These are phyloP conservation scores for Apodemia mormo DNA, from an alignment of 2,888 invertebrate species.

Conservation along the genomic window DNA sequence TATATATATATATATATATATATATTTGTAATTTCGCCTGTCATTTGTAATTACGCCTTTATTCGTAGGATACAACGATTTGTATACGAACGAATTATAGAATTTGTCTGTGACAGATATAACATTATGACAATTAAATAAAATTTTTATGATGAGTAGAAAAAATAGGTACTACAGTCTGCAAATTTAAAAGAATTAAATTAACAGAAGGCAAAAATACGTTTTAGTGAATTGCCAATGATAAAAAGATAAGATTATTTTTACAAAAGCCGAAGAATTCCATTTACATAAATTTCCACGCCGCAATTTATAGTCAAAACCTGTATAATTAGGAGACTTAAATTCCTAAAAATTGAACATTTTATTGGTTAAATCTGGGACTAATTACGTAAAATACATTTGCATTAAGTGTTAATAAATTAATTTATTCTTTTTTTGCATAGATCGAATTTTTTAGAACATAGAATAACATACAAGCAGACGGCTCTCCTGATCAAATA, in stretches of 20 bases:
- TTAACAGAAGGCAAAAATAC: too few species aligned
- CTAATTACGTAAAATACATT: background rate
- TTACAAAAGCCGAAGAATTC: conserved; percentile 43
- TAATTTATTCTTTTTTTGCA: background rate
- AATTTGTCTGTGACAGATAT: too few species aligned
- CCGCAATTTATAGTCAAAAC: conserved; percentile 59
- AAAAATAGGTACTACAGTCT: too few species aligned
- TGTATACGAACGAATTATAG: too few species aligned
- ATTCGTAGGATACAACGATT: too few species aligned
- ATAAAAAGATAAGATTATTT: conserved; percentile 12
- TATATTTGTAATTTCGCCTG: too few species aligned
- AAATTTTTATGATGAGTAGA: too few species aligned
- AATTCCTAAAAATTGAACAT: conserved; percentile 36
- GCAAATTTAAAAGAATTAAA: too few species aligned
- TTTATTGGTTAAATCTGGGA: conserved; percentile 13
- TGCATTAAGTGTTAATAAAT: background rate
- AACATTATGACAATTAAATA: too few species aligned
- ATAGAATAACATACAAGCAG: conserved; percentile 8
- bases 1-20: too few species aligned
- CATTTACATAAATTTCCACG: conserved; percentile 75
- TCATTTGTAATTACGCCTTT: too few species aligned
- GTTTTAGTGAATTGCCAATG: background rate
- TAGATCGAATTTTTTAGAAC: background rate
- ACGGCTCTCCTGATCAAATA: background rate
- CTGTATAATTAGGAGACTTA: conserved; percentile 55